Evolutionary conservation across 2,888 invertebrate genomes (phyloP), one percentile per base, ranked within the genome.

Genomic region (Sinopyrophorus schimmeli): DNA sequence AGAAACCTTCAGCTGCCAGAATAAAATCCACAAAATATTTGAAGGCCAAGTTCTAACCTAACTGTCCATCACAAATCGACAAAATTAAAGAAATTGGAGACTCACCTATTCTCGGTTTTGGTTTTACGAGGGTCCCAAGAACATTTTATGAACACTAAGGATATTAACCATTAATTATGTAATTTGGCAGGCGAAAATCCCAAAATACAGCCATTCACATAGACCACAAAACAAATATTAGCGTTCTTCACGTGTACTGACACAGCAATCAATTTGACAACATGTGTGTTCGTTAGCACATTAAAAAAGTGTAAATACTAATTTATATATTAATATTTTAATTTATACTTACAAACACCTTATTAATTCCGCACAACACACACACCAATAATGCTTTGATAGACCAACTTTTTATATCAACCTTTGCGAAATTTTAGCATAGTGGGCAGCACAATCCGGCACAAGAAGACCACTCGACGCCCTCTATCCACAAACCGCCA

Each of bases 1-100:
- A 57, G 47, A 46, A 53, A 43, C 54, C 52, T 49, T 49, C 55
- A 50, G 46, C 50, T 58, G 57, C 57, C 56, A 60, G 53, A 56
- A 54, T 35, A 51, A 47, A 34, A 50, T 32, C 32, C 39, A 24
- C 18, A 37, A 39, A 10, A 32, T 38, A 14, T 31, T n/a, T 40
- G 46, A 40, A 51, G 41, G 40, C 51, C 46, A 51, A 41, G 23
- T 51, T 23, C 51, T 51, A 51, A 51, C 51, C 51, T 51, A 51
- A 51, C 51, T 51, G 51, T 51, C 51, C 46, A 37, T n/a, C 17
- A 24, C 16, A 9, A 39, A n/a, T n/a, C n/a, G n/a, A n/a, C n/a
- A n/a, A n/a, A n/a, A n/a, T n/a, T n/a, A n/a, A n/a, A n/a, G n/a
- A n/a, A n/a, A n/a, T n/a, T n/a, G n/a, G n/a, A n/a, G 9, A 27